Evolutionary conservation across 2,113 vertebrate genomes (phyloP), one percentile per base, ranked within the genome.

Genomic region (Delphinapterus leucas): DNA sequence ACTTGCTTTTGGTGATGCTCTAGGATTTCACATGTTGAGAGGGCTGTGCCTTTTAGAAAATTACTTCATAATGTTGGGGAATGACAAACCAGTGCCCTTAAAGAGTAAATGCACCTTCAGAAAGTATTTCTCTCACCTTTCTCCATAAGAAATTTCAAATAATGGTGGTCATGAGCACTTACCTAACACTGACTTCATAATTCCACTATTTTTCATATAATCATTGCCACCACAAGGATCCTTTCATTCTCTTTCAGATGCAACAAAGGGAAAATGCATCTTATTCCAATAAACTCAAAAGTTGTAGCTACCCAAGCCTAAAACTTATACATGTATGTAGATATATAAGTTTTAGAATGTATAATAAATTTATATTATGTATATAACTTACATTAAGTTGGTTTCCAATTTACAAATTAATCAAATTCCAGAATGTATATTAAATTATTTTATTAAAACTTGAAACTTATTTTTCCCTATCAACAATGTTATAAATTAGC

Each of bases 101-200:
- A 94, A 91, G n/a, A 95, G 63, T 41, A 91, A 81, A 96, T 58
- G 81, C 18, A 61, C 31, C 81, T 82, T 71, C 44, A 49, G 44
- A 38, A 94, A 91, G 85, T 82, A 76, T 89, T 97, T 89, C 96
- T 68, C 67, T 93, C 55, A 17, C 55, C 60, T 93, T 0, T 2
- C 63, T 8, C 17, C 76, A 44, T 21, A 90, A 71, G 74, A 95
- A 90, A 94, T 94, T 94, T 96, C n/a, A 92, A 87, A 79, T 95
- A 94, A 90, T 90, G 41, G 28, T 89, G 17, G 55, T 80, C 47
- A 47, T 5, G 33, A 79, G 33, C 15, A 83, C 76, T 94, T 90
- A 90, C 1, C 84, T 93, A 79, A 61, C 17, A 71, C 6, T 0
- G 6, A 81, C 47, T 61, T 96, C 38, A 33, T 26, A 80, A 93